These are phyloP conservation scores for Anisognathus igniventris DNA, from an alignment of 2,797 vertebrate genomes.

Conservation along the genomic window DNA sequence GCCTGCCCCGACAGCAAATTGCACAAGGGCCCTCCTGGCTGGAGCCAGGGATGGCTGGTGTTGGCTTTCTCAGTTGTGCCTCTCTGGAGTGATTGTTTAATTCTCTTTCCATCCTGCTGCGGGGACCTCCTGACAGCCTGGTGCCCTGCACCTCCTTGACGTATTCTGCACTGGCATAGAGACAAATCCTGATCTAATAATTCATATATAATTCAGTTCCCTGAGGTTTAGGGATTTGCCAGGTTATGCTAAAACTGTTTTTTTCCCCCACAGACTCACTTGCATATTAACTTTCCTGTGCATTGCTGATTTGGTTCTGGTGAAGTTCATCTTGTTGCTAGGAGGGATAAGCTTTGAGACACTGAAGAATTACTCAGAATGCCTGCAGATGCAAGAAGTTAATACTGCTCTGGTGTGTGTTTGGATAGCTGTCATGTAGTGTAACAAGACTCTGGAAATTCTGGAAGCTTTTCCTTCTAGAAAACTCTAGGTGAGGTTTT, in stretches of 20 bases:
- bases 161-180: not conserved
- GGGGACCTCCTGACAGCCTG: not conserved
- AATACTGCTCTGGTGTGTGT: conserved; percentile 21
- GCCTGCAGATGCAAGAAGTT: conserved; percentile 18
- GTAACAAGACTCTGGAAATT: conserved; percentile 18
- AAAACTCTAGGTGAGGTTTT: not conserved
- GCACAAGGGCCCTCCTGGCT: not conserved
- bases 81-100: not conserved
- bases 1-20: not conserved
- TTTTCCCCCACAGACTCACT: not conserved
- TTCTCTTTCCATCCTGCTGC: not conserved
- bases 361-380: not conserved
- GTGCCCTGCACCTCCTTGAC: not conserved
- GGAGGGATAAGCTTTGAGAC: conserved; percentile 12
- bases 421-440: conserved; percentile 29
- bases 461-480: not conserved
- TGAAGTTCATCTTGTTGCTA: conserved; percentile 39
- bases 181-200: not conserved
- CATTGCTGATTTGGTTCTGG: conserved; percentile 11
- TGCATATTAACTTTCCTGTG: conserved; percentile 10
- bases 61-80: not conserved
- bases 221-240: not conserved
- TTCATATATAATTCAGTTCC: not conserved
- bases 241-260: not conserved
- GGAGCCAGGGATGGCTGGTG: not conserved